Percentiles rank a stretch among this genome's conserved stretches.
These are phyloP conservation scores for Helicolenus hilgendorfi DNA, from an alignment of 2,797 vertebrate species.

Conservation along the genomic window DNA sequence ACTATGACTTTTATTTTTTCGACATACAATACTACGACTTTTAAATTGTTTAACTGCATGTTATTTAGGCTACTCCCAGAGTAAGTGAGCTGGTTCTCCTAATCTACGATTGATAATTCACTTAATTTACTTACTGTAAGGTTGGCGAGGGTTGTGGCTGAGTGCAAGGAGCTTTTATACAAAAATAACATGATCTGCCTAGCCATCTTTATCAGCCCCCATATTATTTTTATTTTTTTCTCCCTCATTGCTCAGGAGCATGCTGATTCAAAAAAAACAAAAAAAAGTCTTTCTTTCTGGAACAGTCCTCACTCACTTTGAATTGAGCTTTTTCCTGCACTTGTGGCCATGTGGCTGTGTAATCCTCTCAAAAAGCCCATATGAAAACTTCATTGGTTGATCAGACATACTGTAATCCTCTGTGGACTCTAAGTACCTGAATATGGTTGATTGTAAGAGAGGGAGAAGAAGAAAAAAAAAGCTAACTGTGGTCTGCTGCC, in stretches of 20 bases:
- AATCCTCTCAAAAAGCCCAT: conserved; percentile 83
- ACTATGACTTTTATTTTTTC: too few species aligned
- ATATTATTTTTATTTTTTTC: not conserved
- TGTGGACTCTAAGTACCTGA: conserved; percentile 82
- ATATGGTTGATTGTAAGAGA: conserved; percentile 80
- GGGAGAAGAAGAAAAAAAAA: conserved; percentile 2
- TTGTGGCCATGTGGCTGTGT: conserved; percentile 63
- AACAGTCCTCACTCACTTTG: conserved; percentile 29
- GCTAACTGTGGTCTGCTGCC: conserved; percentile 58
- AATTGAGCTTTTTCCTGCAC: conserved; percentile 43
- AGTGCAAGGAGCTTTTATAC: not conserved
- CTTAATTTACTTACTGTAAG: not conserved
- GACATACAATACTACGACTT: too few species aligned
- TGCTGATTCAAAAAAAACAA: not conserved
- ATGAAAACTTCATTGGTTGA: conserved; percentile 82
- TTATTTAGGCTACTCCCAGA: not conserved
- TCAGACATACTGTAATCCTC: conserved; percentile 72
- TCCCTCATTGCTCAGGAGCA: not conserved
- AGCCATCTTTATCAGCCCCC: not conserved
- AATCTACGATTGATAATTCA: not conserved
- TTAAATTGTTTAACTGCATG: not conserved
- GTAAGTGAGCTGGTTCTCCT: not conserved
- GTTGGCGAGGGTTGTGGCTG: not conserved
- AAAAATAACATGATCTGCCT: not conserved
- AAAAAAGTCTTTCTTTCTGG: not conserved